Evolutionary conservation across 2,113 vertebrate species (phyloP).

Genomic region (Zosterops hypoxanthus): DNA sequence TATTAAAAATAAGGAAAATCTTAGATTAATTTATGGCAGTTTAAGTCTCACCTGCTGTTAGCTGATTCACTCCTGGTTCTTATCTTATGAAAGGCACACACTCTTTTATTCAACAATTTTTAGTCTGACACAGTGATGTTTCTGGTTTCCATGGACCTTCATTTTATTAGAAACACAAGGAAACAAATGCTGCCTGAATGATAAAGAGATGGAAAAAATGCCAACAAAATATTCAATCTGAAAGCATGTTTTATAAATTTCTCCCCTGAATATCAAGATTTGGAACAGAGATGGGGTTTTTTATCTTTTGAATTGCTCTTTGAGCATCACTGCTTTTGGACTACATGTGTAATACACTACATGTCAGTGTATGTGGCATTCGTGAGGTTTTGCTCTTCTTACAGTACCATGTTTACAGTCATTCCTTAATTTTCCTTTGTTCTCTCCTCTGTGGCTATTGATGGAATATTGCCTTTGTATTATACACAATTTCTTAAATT

Average conservation of each 20-base stretch:
- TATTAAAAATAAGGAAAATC: not conserved
- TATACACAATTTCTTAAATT: not conserved
- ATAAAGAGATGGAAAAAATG: not conserved
- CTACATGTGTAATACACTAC: not conserved
- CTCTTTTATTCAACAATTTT: constrained; percentile 11
- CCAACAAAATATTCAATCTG: not conserved
- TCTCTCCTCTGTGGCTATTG: not conserved
- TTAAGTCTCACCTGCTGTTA: not conserved
- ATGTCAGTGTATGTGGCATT: not conserved
- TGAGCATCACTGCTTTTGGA: not conserved
- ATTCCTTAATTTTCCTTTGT: not conserved
- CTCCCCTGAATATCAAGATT: not conserved
- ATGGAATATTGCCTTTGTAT: not conserved
- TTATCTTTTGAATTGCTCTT: not conserved
- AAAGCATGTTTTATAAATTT: not conserved
- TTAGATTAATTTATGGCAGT: not conserved
- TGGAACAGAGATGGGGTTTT: not conserved
- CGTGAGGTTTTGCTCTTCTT: not conserved
- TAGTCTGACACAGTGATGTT: not conserved
- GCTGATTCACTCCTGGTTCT: not conserved
- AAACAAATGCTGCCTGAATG: constrained; percentile 5
- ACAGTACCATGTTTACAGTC: not conserved
- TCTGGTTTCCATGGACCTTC: not conserved
- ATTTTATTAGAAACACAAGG: constrained; percentile 13
- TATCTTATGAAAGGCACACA: not conserved